Evolutionary conservation across 2,888 invertebrate species (phyloP), one percentile per base, ranked within the genome.

Genomic region (Plagodis pulveraria): DNA sequence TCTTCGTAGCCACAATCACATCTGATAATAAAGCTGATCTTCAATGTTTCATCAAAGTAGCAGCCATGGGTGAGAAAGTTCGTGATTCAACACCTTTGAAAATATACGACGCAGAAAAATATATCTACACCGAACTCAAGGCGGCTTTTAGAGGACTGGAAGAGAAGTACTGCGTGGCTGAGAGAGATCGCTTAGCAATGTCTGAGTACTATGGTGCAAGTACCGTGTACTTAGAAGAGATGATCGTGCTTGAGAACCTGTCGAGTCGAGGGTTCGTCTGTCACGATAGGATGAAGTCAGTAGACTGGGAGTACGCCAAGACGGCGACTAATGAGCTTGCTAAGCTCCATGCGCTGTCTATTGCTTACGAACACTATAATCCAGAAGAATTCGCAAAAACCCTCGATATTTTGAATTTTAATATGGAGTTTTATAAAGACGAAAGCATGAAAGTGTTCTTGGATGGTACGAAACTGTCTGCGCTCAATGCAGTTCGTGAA

Each of bases 21-120:
- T 70, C 73, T 0, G 59, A 64, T 0, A 56, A 69, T 7, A 73
- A 72, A 49, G 71, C 73, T 22, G 73, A 74, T 6, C 56, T 84
- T 0, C 61, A 80, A n/a, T 66, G 84, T 2, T 86, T 86, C 56
- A 79, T 77, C 0, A 86, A 86, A 71, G 76, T 83, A 0, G 81
- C 82, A 0, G 69, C 61, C 5, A 63, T 84, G 6, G 50, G 63
- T 2, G 58, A 54, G 2, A 64, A 62, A 32, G 48, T 65, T 6
- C 65, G 71, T 6, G 35, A 40, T 11, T 22, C 46, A 0, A 0
- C 49, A 6, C 5, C n/a, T n/a, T 45, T 65, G 0, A 59, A 55
- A 2, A 43, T 53, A 1, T 77, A 56, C 44, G 56, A 63, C 6
- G 47, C 33, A 9, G 77, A 78, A 57, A 48, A 45, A 0, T 70